phyloP scores from a whole-genome alignment of 2,888 invertebrate species.

The Chouioia cunea region DNA sequence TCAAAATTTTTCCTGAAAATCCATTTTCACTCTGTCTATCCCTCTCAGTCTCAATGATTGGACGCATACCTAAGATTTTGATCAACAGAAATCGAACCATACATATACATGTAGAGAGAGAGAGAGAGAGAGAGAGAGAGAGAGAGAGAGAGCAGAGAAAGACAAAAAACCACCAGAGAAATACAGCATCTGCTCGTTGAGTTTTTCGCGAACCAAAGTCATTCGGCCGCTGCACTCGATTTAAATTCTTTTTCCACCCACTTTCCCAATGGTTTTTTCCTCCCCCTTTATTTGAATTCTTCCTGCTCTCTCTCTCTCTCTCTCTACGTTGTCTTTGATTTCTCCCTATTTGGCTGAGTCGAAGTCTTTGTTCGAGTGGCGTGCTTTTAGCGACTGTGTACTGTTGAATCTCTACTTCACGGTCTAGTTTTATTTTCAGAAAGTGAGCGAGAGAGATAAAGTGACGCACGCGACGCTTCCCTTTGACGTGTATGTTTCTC shows the following conservation, averaged over 20 bases:
- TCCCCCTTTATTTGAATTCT: slow-evolving; percentile 17
- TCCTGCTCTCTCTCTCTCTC: slow-evolving; percentile 29
- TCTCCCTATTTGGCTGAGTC: slow-evolving; percentile 30
- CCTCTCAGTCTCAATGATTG: too few species aligned
- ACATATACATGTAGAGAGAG: neutral
- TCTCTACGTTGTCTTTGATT: slow-evolving; percentile 28
- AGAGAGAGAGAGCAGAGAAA: neutral
- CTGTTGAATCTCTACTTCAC: neutral
- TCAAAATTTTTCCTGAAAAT: too few species aligned
- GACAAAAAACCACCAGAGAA: neutral
- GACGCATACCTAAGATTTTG: too few species aligned
- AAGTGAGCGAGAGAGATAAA: slow-evolving; percentile 27
- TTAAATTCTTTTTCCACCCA: slow-evolving; percentile 35
- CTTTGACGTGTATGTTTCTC: too few species aligned
- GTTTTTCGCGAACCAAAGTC: slow-evolving; percentile 28
- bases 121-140: slow-evolving; percentile 16
- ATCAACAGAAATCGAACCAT: too few species aligned
- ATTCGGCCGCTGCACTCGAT: slow-evolving; percentile 43
- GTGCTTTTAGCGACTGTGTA: slow-evolving; percentile 4
- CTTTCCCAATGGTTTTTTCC: neutral
- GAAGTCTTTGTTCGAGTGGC: slow-evolving; percentile 29
- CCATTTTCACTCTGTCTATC: too few species aligned
- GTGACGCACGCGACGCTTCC: slow-evolving; percentile 10
- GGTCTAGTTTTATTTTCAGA: slow-evolving; percentile 19
- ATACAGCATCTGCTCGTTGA: slow-evolving; percentile 7